Percentiles rank a stretch among this genome's conserved stretches.
Conservation (phyloP, 2,888 invertebrate species). For the Leptinotarsa rubiginosa region DNA sequence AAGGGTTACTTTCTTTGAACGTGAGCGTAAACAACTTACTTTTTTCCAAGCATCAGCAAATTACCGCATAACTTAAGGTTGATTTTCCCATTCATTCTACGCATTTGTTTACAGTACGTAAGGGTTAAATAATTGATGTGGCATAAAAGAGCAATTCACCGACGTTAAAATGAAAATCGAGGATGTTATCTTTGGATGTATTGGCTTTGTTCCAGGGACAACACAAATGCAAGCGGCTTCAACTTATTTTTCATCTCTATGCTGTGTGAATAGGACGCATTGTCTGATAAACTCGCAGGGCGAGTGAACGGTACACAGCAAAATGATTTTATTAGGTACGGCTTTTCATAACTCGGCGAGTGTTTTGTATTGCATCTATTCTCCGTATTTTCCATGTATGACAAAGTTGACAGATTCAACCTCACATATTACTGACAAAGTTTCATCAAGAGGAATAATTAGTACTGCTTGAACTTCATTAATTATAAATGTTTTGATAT, state of each 20-base stretch:
- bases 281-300: conserved; percentile 1
- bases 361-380: conserved; percentile 5
- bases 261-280: not conserved
- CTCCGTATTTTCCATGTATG: not conserved
- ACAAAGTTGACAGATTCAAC: not conserved
- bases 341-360: conserved; percentile 5
- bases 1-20: not conserved
- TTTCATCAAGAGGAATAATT: not conserved
- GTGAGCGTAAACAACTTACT: not conserved
- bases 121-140: conserved; percentile 8
- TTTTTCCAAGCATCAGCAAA: not conserved
- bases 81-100: not conserved
- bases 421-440: not conserved
- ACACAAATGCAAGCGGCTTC: conserved; percentile 3
- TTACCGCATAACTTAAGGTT: not conserved
- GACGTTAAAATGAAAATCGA: conserved; percentile 1
- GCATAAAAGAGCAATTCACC: not conserved
- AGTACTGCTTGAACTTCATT: too few relatives aligned
- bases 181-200: not conserved
- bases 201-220: conserved; percentile 9
- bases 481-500: too few relatives aligned
- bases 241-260: conserved; percentile 2
- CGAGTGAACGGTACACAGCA: not conserved
- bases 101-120: conserved; percentile 1
- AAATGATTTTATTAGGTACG: conserved; percentile 14